Percentiles rank a stretch among this genome's conserved stretches.
These are phyloP conservation scores for Salpingus planirostris DNA, from an alignment of 2,888 invertebrate genomes.

Conservation along the genomic window DNA sequence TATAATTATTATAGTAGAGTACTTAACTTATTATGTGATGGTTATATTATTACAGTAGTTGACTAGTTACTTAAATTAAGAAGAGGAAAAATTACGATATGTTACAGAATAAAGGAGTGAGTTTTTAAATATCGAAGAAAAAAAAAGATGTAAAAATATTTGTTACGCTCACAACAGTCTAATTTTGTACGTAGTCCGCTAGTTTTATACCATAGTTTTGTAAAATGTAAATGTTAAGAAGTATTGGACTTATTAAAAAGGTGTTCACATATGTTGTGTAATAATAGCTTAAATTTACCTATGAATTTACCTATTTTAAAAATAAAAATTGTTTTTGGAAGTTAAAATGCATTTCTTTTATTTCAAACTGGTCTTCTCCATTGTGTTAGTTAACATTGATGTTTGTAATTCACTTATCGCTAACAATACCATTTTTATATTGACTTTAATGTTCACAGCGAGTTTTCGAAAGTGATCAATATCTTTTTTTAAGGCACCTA, in stretches of 20 bases:
- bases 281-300: conserved; percentile 32
- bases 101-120: conserved; percentile 26
- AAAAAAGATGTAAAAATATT: conserved; percentile 27
- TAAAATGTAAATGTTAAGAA: conserved; percentile 38
- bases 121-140: conserved; percentile 23
- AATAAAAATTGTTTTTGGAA: conserved; percentile 30
- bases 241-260: conserved; percentile 28
- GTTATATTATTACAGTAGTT: conserved; percentile 16
- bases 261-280: conserved; percentile 36
- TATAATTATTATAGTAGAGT: conserved; percentile 9
- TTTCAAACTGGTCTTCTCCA: conserved; percentile 2
- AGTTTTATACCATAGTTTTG: conserved; percentile 52
- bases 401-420: conserved; percentile 36
- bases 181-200: conserved; percentile 49
- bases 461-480: conserved; percentile 35
- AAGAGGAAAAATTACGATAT: conserved; percentile 20
- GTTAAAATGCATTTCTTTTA: conserved; percentile 5
- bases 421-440: conserved; percentile 38
- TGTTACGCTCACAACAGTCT: conserved; percentile 39
- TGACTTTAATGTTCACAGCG: conserved; percentile 38
- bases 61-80: conserved; percentile 4
- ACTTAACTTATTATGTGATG: conserved; percentile 8
- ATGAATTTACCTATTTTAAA: conserved; percentile 34
- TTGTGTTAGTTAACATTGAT: conserved; percentile 6
- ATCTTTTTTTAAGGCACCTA: conserved; percentile 33